phyloP scores from a whole-genome alignment of 1,140 invertebrate genomes.

The Apocrypta bakeri region DNA sequence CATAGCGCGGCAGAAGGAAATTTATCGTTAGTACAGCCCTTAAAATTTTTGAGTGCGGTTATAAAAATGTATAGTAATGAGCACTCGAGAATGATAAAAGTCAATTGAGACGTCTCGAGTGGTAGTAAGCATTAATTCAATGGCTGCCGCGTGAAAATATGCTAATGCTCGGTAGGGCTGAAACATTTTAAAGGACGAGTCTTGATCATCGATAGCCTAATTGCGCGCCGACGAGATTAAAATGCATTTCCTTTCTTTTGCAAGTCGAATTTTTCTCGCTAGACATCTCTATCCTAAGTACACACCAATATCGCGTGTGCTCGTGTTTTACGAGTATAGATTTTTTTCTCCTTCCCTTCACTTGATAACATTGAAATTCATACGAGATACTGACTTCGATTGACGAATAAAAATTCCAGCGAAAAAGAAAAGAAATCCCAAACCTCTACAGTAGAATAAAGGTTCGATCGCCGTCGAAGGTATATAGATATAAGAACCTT shows the following conservation, averaged over 20 bases:
- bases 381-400: background rate
- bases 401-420: background rate
- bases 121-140: slow-evolving; percentile 5
- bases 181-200: background rate
- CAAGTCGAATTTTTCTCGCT: too few species aligned
- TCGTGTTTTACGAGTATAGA: too few species aligned
- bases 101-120: slow-evolving; percentile 19
- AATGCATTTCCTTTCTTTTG: too few species aligned
- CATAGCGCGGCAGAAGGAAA: too few species aligned
- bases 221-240: background rate
- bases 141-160: background rate
- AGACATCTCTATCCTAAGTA: too few species aligned
- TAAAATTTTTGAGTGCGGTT: background rate
- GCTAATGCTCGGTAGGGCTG: background rate
- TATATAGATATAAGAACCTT: background rate
- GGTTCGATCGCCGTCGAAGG: background rate
- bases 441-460: background rate
- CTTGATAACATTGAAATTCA: background rate
- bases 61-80: background rate
- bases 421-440: background rate
- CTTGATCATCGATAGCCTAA: background rate
- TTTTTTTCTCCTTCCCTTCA: too few species aligned
- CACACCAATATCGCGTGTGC: too few species aligned
- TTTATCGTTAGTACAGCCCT: too few species aligned
- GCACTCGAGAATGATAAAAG: background rate